Percentiles rank a stretch among this genome's conserved stretches.
phyloP scores from a whole-genome alignment of 2,888 invertebrate genomes.

The Selenia dentaria region DNA sequence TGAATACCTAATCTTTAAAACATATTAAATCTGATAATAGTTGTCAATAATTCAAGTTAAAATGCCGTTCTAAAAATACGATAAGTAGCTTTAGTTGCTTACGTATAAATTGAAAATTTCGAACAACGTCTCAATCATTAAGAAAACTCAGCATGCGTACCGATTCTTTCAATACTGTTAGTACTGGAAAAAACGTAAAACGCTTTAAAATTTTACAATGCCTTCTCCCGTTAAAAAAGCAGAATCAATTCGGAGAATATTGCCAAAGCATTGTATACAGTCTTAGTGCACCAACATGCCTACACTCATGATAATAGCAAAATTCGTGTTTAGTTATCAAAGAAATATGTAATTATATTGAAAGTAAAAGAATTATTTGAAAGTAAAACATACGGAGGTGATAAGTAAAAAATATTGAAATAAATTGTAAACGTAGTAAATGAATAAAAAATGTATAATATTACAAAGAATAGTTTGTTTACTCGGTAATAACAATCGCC shows the following conservation, averaged over 20 bases:
- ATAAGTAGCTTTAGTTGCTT: constrained; percentile 13
- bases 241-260: constrained; percentile 14
- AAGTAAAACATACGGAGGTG: constrained; percentile 57
- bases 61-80: too few relatives aligned
- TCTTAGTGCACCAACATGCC: constrained; percentile 71
- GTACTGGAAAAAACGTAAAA: constrained; percentile 67
- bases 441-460: constrained; percentile 79
- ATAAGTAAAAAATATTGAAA: constrained; percentile 61
- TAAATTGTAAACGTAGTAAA: constrained; percentile 68
- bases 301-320: constrained; percentile 55
- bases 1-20: neutral
- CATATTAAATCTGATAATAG: too few relatives aligned
- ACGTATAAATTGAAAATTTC: neutral
- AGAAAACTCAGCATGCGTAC: constrained; percentile 65
- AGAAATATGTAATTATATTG: constrained; percentile 33
- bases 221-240: constrained; percentile 17
- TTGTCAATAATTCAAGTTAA: too few relatives aligned
- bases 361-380: constrained; percentile 38
- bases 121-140: constrained; percentile 27
- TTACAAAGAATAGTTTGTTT: constrained; percentile 80
- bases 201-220: constrained; percentile 41
- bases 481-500: constrained; percentile 95
- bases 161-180: constrained; percentile 67
- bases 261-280: constrained; percentile 54
- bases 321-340: constrained; percentile 38